Evolutionary conservation across 2,797 vertebrate species (phyloP).

Genomic region (Furcifer pardalis): DNA sequence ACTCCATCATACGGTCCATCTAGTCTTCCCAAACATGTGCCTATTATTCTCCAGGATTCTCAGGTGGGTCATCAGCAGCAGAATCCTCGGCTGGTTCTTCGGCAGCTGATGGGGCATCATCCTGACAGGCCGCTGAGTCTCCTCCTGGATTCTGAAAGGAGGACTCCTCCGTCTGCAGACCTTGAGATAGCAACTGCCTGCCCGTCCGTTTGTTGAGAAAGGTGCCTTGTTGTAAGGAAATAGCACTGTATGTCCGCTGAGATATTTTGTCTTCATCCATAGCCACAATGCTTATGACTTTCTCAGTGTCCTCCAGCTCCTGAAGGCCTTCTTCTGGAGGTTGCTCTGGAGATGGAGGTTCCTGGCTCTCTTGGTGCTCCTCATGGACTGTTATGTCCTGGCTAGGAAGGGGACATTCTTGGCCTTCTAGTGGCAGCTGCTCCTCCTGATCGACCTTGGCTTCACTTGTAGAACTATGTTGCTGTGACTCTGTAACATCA

Average conservation of each 20-base stretch:
- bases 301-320: not conserved
- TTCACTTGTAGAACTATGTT: not conserved
- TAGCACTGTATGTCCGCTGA: not conserved
- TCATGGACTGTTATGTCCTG: not conserved
- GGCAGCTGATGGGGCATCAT: too few species aligned
- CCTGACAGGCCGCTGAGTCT: not conserved
- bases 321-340: not conserved
- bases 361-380: not conserved
- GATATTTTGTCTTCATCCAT: not conserved
- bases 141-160: not conserved
- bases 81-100: not conserved
- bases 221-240: conserved; percentile 13
- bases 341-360: not conserved
- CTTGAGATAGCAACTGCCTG: not conserved
- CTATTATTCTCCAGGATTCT: not conserved
- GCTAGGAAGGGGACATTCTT: not conserved
- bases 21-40: not conserved
- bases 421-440: not conserved
- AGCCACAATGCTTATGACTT: not conserved
- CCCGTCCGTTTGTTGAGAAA: conserved; percentile 36
- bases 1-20: not conserved
- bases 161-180: not conserved
- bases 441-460: not conserved
- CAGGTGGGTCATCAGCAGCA: not conserved
- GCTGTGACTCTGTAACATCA: not conserved